Base-by-base conservation (phyloP, 2,113 vertebrate species). In the Macquaria ambigua region DNA sequence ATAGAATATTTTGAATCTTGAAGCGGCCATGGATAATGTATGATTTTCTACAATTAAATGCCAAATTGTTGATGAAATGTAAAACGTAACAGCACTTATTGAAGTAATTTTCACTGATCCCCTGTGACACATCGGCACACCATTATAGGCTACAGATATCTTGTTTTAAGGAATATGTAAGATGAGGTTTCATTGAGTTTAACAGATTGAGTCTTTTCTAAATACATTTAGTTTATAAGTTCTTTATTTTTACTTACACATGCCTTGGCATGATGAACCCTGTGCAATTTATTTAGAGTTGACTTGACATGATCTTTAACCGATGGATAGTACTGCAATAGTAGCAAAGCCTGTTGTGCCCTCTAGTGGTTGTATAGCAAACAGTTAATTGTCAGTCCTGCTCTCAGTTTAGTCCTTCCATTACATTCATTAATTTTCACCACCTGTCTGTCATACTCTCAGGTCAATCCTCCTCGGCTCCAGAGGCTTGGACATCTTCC, bases 381-480 rank as follows among this genome's bases (percentile, higher is more conserved):
- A 78, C 79, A 81, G 18, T 74, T 87, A 5, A 72, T 37, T 72
- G 11, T 67, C 25, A 48, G 34, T 1, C 20, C 11, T 25, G 23
- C 15, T 23, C 9, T 52, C 12, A 1, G 7, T 69, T 28, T 20
- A 39, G 14, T 48, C 15, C 48, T 46, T 50, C 16, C 28, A 11
- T 75, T 28, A 25, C 5, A 10, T 23, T 52, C 3, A 74, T 50
- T 71, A 4, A 20, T 55, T 55, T 46, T 82, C 18, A 72, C 34
- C 34, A 48, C 6, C 23, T 77, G 21, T 83, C 21, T 86, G 25
- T 63, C 34, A 59, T 25, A 25, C 31, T 25, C 8, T 76, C 76
- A 99, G 98, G 59, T 99, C 98, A 0, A 97, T 99, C 90, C 97
- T 99, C 50, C 96, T 99, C 0, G 98, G 98, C 16, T 98, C 98